A percentile compares a stretch with the other conserved stretches of the same genome.
phyloP scores from a whole-genome alignment of 92 coral and sea anemone genomes.

The Hydrozoanthus gracilis region DNA sequence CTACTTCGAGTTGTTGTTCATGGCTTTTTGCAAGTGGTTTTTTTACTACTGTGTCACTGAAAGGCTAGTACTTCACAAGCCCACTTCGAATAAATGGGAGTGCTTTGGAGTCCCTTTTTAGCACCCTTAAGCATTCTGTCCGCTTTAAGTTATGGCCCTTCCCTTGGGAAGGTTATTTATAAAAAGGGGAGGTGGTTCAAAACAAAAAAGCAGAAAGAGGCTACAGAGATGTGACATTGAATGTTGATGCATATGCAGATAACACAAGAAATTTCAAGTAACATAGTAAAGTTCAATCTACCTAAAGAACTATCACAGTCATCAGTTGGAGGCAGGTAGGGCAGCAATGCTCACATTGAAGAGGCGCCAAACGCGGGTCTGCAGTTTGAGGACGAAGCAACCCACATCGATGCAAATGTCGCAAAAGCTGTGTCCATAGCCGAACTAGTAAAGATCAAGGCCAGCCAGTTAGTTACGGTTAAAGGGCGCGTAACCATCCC shows the following conservation, averaged over 20 bases:
- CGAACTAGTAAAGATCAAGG: not conserved
- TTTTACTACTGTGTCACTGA: slow-evolving; percentile 8
- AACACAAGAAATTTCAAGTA: too few relatives aligned
- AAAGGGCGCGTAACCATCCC: not conserved
- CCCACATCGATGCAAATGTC: not conserved
- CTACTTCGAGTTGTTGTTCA: slow-evolving; percentile 51
- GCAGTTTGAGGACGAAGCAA: not conserved
- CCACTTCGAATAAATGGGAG: slow-evolving; percentile 56
- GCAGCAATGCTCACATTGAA: slow-evolving; percentile 50
- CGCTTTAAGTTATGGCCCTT: not conserved
- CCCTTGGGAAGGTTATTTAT: not conserved
- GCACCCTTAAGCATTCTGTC: slow-evolving; percentile 45
- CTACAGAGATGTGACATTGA: too few relatives aligned
- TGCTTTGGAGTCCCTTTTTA: slow-evolving; percentile 51
- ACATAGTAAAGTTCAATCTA: too few relatives aligned
- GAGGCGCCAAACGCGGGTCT: not conserved
- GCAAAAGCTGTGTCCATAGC: not conserved
- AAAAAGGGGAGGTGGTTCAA: not conserved
- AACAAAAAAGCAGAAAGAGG: too few relatives aligned
- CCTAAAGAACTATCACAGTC: slow-evolving; percentile 38
- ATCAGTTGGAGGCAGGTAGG: slow-evolving; percentile 51
- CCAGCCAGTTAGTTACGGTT: not conserved
- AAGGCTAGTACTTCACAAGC: slow-evolving; percentile 49
- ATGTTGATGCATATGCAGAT: too few relatives aligned
- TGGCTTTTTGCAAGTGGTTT: slow-evolving; percentile 63